A percentile compares a stretch with the other conserved stretches of the same genome.
Evolutionary conservation across 2,113 vertebrate genomes (phyloP).

Genomic region (Eptesicus fuscus): DNA sequence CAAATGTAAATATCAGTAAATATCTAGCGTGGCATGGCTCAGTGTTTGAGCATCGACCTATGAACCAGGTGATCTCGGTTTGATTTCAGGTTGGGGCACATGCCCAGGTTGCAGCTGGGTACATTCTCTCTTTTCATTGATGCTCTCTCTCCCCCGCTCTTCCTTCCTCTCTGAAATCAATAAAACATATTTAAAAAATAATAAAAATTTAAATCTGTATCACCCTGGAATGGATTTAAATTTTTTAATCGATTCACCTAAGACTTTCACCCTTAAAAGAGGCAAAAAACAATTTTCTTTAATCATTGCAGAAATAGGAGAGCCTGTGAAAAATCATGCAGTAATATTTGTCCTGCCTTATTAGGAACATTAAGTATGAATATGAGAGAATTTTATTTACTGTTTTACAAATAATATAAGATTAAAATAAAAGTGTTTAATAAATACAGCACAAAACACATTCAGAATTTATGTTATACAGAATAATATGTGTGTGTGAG

Average conservation of each 20-base stretch:
- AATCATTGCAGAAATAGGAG: neutral
- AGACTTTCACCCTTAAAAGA: neutral
- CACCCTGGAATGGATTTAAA: neutral
- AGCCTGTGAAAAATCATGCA: neutral
- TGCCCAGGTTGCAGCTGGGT: too few relatives aligned
- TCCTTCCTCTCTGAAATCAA: too few relatives aligned
- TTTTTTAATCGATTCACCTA: neutral
- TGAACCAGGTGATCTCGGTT: too few relatives aligned
- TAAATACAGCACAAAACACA: too few relatives aligned
- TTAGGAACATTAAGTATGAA: neutral
- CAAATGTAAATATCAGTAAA: too few relatives aligned
- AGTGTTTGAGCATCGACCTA: too few relatives aligned
- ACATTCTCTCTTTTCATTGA: too few relatives aligned
- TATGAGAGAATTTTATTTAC: neutral
- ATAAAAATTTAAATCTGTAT: neutral
- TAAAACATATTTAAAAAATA: too few relatives aligned
- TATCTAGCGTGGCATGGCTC: too few relatives aligned
- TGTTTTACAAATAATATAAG: neutral
- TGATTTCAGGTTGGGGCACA: too few relatives aligned
- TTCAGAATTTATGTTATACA: too few relatives aligned
- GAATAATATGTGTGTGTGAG: neutral
- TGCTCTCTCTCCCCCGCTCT: too few relatives aligned
- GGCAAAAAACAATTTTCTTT: neutral
- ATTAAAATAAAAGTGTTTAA: neutral
- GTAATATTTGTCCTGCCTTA: neutral